phyloP scores from a whole-genome alignment of 2,888 invertebrate genomes.

The Pandemis corylana region DNA sequence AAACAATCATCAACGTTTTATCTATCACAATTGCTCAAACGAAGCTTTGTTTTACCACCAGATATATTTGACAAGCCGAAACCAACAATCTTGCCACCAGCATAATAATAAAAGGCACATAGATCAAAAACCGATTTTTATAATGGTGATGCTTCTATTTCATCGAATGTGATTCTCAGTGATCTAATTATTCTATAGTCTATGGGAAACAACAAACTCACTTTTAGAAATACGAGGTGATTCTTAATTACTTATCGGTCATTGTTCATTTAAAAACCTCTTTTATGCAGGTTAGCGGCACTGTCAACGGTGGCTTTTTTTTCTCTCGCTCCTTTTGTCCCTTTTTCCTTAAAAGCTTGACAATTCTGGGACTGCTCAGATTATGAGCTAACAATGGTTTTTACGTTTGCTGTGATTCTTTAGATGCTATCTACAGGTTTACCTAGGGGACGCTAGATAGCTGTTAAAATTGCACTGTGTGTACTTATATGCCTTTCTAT shows the following conservation, averaged over 20 bases:
- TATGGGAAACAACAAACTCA: slow-evolving; percentile 62
- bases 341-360: slow-evolving; percentile 29
- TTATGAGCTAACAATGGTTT: slow-evolving; percentile 34
- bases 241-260: slow-evolving; percentile 43
- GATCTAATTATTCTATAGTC: slow-evolving; percentile 46
- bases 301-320: slow-evolving; percentile 18
- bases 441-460: slow-evolving; percentile 7
- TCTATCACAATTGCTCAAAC: neutral
- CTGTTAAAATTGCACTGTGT: slow-evolving; percentile 14
- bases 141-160: slow-evolving; percentile 11
- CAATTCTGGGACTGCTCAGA: slow-evolving; percentile 24
- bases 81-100: slow-evolving; percentile 5
- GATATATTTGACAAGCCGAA: slow-evolving; percentile 9
- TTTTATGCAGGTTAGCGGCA: slow-evolving; percentile 35
- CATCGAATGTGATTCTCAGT: slow-evolving; percentile 11
- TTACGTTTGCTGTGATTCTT: slow-evolving; percentile 14
- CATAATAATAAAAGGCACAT: slow-evolving; percentile 31
- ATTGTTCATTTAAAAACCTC: slow-evolving; percentile 32
- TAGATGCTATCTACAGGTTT: slow-evolving; percentile 23
- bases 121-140: slow-evolving; percentile 18
- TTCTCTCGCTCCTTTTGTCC: slow-evolving; percentile 28
- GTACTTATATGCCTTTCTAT: neutral
- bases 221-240: slow-evolving; percentile 53
- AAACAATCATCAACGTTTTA: neutral
- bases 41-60: neutral